These are phyloP conservation scores for Chrysoperla carnea DNA, from an alignment of 1,140 invertebrate species.

Conservation along the genomic window DNA sequence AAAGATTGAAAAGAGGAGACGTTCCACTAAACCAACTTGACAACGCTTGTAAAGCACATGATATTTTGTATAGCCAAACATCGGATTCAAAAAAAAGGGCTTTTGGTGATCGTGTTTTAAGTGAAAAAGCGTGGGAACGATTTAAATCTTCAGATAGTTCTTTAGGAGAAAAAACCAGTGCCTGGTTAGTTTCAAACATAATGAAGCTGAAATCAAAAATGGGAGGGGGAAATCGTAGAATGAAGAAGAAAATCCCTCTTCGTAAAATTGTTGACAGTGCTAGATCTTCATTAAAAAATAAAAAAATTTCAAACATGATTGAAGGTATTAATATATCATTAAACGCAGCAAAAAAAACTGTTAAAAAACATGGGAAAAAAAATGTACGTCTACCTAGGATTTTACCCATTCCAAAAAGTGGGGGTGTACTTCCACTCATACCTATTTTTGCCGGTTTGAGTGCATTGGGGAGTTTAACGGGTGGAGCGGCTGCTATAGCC, in stretches of 20 bases:
- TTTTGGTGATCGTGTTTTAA: neutral
- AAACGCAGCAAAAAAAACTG: neutral
- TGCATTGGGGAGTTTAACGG: constrained; percentile 5
- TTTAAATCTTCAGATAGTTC: constrained; percentile 16
- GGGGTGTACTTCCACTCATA: constrained; percentile 5
- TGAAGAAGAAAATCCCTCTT: neutral
- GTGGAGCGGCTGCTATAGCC: constrained; percentile 7
- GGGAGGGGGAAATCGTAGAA: neutral
- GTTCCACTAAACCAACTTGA: constrained; percentile 8
- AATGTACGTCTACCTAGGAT: constrained; percentile 4
- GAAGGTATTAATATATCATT: too few species aligned
- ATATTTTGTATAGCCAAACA: constrained; percentile 2
- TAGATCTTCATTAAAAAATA: neutral
- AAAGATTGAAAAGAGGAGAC: constrained; percentile 7
- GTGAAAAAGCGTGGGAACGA: constrained; percentile 15
- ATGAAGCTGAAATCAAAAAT: neutral
- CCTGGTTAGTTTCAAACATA: constrained; percentile 3
- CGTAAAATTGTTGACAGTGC: constrained; percentile 1
- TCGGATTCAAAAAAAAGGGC: constrained; percentile 1
- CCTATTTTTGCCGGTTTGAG: constrained; percentile 9
- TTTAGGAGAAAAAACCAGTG: constrained; percentile 13
- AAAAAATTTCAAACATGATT: neutral
- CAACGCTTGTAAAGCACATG: constrained; percentile 8
- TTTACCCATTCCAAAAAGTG: constrained; percentile 7
- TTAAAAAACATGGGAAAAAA: constrained; percentile 1